A percentile compares a stretch with the other conserved stretches of the same genome.
Evolutionary conservation across 2,888 invertebrate species (phyloP).

Genomic region (Drosophila gaucha): DNA sequence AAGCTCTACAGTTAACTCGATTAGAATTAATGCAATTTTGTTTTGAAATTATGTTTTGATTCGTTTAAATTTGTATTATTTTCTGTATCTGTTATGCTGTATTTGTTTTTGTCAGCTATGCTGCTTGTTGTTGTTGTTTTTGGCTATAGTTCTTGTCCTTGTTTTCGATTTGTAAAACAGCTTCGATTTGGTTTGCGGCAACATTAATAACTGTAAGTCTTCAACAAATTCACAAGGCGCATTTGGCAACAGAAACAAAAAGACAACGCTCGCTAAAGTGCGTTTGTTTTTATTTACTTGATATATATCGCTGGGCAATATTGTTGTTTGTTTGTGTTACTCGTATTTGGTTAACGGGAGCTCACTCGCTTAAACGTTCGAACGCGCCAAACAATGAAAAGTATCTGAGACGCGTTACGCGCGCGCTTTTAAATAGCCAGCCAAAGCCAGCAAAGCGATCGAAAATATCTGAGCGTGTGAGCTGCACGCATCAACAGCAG

Average conservation of each 20-base stretch:
- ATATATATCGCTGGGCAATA: too few species aligned
- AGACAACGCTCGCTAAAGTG: neutral
- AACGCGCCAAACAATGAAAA: constrained; percentile 75
- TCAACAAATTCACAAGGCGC: constrained; percentile 26
- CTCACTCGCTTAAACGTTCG: constrained; percentile 59
- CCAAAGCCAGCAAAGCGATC: constrained; percentile 31
- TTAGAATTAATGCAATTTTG: constrained; percentile 16
- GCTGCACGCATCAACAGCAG: constrained; percentile 24
- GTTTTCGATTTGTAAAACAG: constrained; percentile 20
- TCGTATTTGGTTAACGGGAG: constrained; percentile 36
- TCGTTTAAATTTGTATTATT: neutral
- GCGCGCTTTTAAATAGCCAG: constrained; percentile 72
- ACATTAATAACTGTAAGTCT: constrained; percentile 66
- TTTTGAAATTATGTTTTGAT: neutral
- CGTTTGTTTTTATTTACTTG: constrained; percentile 11
- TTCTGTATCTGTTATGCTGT: neutral
- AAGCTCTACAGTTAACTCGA: constrained; percentile 6
- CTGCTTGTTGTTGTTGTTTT: constrained; percentile 19
- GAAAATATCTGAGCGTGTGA: constrained; percentile 31
- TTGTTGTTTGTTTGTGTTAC: constrained; percentile 6
- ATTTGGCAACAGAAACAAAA: constrained; percentile 19
- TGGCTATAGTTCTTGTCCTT: constrained; percentile 40
- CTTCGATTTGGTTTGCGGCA: constrained; percentile 46
- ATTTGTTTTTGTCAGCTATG: constrained; percentile 42
- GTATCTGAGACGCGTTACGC: constrained; percentile 74